phyloP scores from a whole-genome alignment of 2,113 vertebrate species.

The Arenaria interpres region DNA sequence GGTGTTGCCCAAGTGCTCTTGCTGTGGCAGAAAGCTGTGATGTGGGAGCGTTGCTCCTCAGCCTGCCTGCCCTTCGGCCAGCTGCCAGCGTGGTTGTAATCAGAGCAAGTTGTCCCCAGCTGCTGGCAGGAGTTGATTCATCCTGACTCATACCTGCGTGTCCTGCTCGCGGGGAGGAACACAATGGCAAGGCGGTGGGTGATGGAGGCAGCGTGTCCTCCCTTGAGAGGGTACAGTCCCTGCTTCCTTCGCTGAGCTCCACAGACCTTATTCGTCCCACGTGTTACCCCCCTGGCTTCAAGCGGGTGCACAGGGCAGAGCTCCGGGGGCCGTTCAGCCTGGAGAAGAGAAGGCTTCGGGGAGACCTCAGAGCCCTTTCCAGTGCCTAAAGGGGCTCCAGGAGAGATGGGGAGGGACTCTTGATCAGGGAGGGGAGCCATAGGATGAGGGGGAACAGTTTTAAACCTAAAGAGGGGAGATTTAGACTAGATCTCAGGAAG shows the following conservation, averaged over 20 bases:
- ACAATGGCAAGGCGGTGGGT: fast-evolving
- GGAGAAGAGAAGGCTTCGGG: no score
- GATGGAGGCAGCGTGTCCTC: neutral
- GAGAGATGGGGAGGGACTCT: no score
- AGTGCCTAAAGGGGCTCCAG: no score
- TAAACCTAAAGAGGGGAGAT: no score
- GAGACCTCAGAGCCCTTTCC: no score
- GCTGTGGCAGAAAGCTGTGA: neutral
- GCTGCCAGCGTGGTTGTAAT: neutral
- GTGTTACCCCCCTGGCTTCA: neutral
- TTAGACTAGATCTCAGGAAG: no score
- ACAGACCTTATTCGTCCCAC: fast-evolving
- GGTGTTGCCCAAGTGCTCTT: neutral
- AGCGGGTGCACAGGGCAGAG: neutral
- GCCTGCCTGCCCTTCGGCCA: neutral
- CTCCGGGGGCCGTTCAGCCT: no score
- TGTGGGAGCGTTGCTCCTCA: neutral
- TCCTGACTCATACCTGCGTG: neutral
- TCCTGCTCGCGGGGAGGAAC: neutral
- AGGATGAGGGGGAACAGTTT: no score
- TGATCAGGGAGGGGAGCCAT: no score
- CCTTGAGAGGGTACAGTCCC: neutral
- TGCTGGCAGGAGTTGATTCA: neutral
- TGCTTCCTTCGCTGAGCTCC: neutral
- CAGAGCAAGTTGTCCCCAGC: neutral